Base-by-base conservation (phyloP, 2,888 invertebrate species). In the Nemotelus pantherinus region DNA sequence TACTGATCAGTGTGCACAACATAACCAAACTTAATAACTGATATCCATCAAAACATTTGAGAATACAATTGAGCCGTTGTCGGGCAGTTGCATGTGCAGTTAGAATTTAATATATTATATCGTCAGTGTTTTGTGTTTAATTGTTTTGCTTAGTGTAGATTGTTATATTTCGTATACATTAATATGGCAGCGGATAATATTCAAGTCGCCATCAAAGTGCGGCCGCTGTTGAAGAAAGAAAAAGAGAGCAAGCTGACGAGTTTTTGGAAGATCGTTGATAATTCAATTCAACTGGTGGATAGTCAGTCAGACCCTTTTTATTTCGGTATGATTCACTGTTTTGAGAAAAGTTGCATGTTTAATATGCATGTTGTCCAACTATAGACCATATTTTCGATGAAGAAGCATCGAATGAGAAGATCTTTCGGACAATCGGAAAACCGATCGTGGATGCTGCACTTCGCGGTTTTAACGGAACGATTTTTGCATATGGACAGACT, bases 401-500 rank as follows among this genome's bases (percentile, higher is more conserved):
- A 78, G 84, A 88, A 3, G 88, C 89, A 39, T 88, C 88, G 64
- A 94, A 93, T 58, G 84, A 86, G 71, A 88, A 90, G 72, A 90
- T 95, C 0, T 95, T 93, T 84, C 85, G 92, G 80, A 89, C 88
- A 77, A 88, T 94, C 80, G 93, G 92, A 0, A 90, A 91, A 82
- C 93, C 93, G 0, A 92, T 95, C 80, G 91, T 95, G 2, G 89
- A 92, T 80, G 90, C 93, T 0, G 91, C 92, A 0, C 88, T 93
- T 10, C 89, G 90, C 80, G 95, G 95, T 2, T 92, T 94, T 82
- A 95, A 95, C 85, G 95, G 95, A 2, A 96, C 96, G 0, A 92
- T 97, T 81, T 95, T 97, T 88, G 95, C 96, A 0, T 97, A 97
- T 85, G 96, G 96, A 5, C 96, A 96, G 86, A 96, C 96, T 3